phyloP scores from a whole-genome alignment of 2,797 vertebrate species.

The Sebastes iracundus region DNA sequence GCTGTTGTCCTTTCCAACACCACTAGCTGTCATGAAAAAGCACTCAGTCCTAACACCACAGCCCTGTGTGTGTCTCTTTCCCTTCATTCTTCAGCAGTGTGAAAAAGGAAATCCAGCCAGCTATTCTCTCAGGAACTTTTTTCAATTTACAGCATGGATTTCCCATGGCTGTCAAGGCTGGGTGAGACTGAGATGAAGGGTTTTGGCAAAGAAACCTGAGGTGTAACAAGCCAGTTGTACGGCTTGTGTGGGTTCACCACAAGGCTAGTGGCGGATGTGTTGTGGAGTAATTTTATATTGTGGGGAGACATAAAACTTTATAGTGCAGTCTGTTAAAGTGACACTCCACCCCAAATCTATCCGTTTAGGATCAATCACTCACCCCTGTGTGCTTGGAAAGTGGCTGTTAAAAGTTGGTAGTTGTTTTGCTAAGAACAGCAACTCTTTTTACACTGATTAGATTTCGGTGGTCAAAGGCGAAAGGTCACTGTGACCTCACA shows the following conservation, averaged over 20 bases:
- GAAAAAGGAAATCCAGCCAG: constrained; percentile 32
- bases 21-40: not conserved
- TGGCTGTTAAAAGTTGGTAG: not conserved
- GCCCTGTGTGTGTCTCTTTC: constrained; percentile 17
- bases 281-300: constrained; percentile 22
- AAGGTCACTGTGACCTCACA: too few relatives aligned
- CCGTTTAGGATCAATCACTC: not conserved
- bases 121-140: constrained; percentile 51
- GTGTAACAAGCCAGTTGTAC: constrained; percentile 21
- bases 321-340: not conserved
- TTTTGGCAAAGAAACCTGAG: constrained; percentile 21
- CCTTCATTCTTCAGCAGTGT: constrained; percentile 11
- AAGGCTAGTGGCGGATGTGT: not conserved
- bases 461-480: too few relatives aligned
- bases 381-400: not conserved
- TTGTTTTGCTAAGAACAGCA: not conserved
- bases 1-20: not conserved
- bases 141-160: constrained; percentile 68
- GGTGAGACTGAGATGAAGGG: constrained; percentile 39
- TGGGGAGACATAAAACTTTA: not conserved
- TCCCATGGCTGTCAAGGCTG: constrained; percentile 45
- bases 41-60: not conserved
- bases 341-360: not conserved
- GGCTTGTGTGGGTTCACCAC: constrained; percentile 27
- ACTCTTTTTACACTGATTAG: not conserved